These are phyloP conservation scores for Apamea epomidion DNA, from an alignment of 2,888 invertebrate species.

Conservation along the genomic window DNA sequence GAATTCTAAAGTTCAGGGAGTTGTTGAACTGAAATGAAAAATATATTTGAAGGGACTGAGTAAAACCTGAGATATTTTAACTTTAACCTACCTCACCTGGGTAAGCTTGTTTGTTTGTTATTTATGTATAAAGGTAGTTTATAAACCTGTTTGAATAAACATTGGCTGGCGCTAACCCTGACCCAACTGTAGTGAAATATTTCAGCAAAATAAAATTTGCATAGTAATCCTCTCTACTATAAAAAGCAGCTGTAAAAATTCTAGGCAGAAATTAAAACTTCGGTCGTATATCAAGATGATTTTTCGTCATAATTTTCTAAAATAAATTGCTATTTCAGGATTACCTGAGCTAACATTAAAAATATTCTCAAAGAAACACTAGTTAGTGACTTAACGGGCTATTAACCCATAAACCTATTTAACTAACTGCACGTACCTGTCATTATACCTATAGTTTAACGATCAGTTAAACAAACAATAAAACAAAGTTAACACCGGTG, in stretches of 20 bases:
- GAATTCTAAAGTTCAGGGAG: not conserved
- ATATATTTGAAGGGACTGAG: not conserved
- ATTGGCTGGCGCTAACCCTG: slow-evolving; percentile 22
- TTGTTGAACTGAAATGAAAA: not conserved
- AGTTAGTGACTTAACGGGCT: slow-evolving; percentile 30
- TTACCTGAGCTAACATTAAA: slow-evolving; percentile 29
- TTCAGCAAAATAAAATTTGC: slow-evolving; percentile 42
- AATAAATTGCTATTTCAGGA: slow-evolving; percentile 21
- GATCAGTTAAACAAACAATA: slow-evolving; percentile 61
- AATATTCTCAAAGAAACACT: slow-evolving; percentile 36
- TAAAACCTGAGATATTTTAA: not conserved
- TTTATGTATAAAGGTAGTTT: slow-evolving; percentile 1
- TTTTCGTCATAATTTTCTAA: slow-evolving; percentile 20
- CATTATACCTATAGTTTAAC: slow-evolving; percentile 57
- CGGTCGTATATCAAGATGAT: slow-evolving; percentile 34
- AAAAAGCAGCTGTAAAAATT: slow-evolving; percentile 34
- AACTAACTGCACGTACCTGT: slow-evolving; percentile 51
- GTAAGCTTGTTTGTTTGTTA: not conserved
- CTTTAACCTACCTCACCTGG: not conserved
- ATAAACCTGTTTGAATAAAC: slow-evolving; percentile 41
- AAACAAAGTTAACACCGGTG: slow-evolving; percentile 60
- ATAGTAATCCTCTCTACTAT: slow-evolving; percentile 38
- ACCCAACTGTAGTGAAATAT: slow-evolving; percentile 24
- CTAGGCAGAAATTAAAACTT: slow-evolving; percentile 32
- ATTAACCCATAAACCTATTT: slow-evolving; percentile 60